Evolutionary conservation across 2,113 vertebrate genomes (phyloP).

Genomic region (Haliaeetus leucogaster): DNA sequence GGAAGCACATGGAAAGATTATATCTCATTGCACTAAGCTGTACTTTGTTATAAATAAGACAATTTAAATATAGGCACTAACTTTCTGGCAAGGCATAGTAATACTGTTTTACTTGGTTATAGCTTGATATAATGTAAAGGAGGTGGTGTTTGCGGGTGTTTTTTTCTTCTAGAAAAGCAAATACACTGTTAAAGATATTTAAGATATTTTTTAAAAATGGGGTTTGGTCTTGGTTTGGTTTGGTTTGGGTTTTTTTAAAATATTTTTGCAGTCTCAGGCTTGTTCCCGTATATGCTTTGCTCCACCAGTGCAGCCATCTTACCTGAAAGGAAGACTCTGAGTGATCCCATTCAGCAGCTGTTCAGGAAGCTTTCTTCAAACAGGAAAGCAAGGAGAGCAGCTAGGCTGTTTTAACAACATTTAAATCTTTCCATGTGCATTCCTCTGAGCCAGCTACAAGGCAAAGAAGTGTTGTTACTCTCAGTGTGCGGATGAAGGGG

Average conservation of each 20-base stretch:
- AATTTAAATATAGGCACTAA: neutral
- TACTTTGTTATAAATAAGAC: neutral
- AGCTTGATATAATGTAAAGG: neutral
- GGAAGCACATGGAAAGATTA: neutral
- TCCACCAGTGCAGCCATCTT: neutral
- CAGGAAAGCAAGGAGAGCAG: neutral
- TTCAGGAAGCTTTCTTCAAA: neutral
- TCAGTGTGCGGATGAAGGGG: neutral
- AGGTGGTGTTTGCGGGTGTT: neutral
- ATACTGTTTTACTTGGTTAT: neutral
- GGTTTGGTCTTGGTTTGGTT: too few species aligned
- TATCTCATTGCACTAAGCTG: neutral
- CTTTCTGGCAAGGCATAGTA: neutral
- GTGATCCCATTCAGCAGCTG: neutral
- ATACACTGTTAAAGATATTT: neutral
- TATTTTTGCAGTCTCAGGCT: neutral
- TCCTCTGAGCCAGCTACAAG: neutral
- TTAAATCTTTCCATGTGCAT: neutral
- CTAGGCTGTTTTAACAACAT: neutral
- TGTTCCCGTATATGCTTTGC: neutral
- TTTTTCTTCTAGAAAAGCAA: neutral
- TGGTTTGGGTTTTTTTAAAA: too few species aligned
- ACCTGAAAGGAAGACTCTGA: neutral
- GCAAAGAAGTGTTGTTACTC: neutral
- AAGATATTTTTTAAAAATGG: too few species aligned